Percentiles rank a stretch among this genome's conserved stretches.
Evolutionary conservation across 1,140 invertebrate species (phyloP).

Genomic region (Eumaeus atala): DNA sequence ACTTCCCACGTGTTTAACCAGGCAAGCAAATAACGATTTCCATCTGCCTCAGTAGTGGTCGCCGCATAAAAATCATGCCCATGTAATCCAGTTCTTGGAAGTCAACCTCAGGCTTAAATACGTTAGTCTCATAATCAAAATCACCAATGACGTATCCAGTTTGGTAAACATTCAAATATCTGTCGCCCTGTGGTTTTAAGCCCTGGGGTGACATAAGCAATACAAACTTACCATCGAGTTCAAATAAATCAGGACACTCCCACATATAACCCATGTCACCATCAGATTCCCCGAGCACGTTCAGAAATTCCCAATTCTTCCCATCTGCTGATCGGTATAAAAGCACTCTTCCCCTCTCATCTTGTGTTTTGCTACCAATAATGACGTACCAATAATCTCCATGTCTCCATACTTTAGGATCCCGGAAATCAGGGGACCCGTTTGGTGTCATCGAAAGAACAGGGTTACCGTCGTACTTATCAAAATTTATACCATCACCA

Average conservation of each 20-base stretch:
- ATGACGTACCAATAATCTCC: constrained; percentile 56
- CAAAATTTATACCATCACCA: constrained; percentile 51
- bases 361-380: constrained; percentile 52
- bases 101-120: constrained; percentile 25
- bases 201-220: constrained; percentile 21
- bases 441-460: constrained; percentile 41
- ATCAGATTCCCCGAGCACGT: constrained; percentile 47
- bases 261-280: constrained; percentile 61
- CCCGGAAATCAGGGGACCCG: constrained; percentile 53
- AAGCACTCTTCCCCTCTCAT: constrained; percentile 48
- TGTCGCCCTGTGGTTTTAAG: constrained; percentile 15
- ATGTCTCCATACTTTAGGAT: constrained; percentile 63
- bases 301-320: constrained; percentile 55
- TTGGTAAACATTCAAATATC: constrained; percentile 20
- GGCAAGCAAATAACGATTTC: constrained; percentile 46
- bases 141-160: constrained; percentile 15
- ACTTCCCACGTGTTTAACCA: constrained; percentile 69
- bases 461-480: constrained; percentile 56
- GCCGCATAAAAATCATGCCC: constrained; percentile 67
- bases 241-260: constrained; percentile 53
- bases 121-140: constrained; percentile 16
- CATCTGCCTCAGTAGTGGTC: constrained; percentile 51
- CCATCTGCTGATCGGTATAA: constrained; percentile 58
- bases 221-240: constrained; percentile 20
- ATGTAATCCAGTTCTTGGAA: constrained; percentile 63